These are phyloP conservation scores for Liolophura sinensis DNA, from an alignment of 1,140 invertebrate genomes.

Conservation along the genomic window DNA sequence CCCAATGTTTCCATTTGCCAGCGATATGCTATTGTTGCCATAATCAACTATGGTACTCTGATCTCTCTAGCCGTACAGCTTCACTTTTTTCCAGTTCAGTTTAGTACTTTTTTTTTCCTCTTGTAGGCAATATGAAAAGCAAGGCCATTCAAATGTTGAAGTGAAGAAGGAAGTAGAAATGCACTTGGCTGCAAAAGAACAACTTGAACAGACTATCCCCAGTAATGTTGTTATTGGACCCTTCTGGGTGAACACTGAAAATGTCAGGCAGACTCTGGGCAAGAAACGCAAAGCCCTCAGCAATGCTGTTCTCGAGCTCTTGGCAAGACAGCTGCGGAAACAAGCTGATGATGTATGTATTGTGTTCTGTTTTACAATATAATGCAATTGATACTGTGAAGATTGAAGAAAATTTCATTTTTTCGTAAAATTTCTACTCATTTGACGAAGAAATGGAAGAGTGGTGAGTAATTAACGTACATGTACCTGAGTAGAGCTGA, in stretches of 20 bases:
- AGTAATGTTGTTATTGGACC: slow-evolving; percentile 72
- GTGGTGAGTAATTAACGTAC: too few relatives aligned
- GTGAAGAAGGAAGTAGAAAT: slow-evolving; percentile 57
- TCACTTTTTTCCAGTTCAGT: too few relatives aligned
- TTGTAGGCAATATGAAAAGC: slow-evolving; percentile 50
- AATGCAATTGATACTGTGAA: too few relatives aligned
- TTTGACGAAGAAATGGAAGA: too few relatives aligned
- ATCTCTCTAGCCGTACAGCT: not conserved
- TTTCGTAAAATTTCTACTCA: too few relatives aligned
- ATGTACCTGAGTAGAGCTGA: too few relatives aligned
- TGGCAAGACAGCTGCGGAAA: slow-evolving; percentile 59
- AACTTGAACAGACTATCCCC: slow-evolving; percentile 55
- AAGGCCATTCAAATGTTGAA: slow-evolving; percentile 51
- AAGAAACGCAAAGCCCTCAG: slow-evolving; percentile 69
- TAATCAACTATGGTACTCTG: too few relatives aligned
- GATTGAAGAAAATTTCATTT: too few relatives aligned
- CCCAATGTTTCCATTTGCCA: too few relatives aligned
- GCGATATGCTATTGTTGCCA: not conserved
- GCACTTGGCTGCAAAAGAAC: slow-evolving; percentile 53
- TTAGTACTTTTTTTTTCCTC: not conserved
- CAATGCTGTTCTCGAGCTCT: slow-evolving; percentile 67
- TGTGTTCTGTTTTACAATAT: too few relatives aligned
- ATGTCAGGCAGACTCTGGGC: slow-evolving; percentile 61
- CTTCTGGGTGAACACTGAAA: slow-evolving; percentile 68
- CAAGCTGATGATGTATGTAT: slow-evolving; percentile 57